Percentiles rank a stretch among this genome's conserved stretches.
These are phyloP conservation scores for Xiphias gladius DNA, from an alignment of 2,113 vertebrate species.

Conservation along the genomic window DNA sequence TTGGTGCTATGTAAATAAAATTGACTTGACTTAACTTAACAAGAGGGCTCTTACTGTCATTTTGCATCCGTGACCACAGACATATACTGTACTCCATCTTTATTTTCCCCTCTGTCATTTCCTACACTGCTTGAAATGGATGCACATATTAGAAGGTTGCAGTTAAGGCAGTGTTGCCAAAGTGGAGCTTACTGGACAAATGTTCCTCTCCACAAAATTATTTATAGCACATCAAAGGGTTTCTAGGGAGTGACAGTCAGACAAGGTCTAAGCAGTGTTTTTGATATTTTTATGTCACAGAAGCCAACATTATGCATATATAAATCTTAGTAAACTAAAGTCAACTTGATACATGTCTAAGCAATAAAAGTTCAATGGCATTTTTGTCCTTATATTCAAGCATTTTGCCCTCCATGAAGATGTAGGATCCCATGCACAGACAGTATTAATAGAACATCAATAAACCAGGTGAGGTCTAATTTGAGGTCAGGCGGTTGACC, in stretches of 20 bases:
- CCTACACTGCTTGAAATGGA: constrained; percentile 32
- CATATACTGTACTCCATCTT: background rate
- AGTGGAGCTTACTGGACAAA: constrained; percentile 10
- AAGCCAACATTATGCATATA: background rate
- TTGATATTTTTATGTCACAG: constrained; percentile 26
- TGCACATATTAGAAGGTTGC: constrained; percentile 46
- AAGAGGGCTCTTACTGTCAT: constrained; percentile 63
- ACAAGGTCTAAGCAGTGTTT: constrained; percentile 10
- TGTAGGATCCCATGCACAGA: background rate
- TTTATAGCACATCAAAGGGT: constrained; percentile 53
- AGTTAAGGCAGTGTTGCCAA: background rate
- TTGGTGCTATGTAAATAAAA: too few species aligned
- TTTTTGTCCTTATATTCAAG: background rate
- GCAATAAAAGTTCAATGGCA: constrained; percentile 18
- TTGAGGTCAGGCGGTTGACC: constrained; percentile 59
- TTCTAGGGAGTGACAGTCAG: constrained; percentile 12
- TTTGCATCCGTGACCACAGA: background rate
- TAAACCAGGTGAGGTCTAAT: constrained; percentile 67
- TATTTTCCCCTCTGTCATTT: constrained; percentile 41
- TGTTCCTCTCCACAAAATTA: constrained; percentile 31
- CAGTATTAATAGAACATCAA: constrained; percentile 57
- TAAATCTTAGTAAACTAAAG: background rate
- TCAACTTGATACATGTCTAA: constrained; percentile 7
- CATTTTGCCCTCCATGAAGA: background rate
- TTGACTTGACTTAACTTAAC: constrained; percentile 51